Evolutionary conservation across 2,113 vertebrate genomes (phyloP), one percentile per base, ranked within the genome.

Genomic region (Notechis scutatus): DNA sequence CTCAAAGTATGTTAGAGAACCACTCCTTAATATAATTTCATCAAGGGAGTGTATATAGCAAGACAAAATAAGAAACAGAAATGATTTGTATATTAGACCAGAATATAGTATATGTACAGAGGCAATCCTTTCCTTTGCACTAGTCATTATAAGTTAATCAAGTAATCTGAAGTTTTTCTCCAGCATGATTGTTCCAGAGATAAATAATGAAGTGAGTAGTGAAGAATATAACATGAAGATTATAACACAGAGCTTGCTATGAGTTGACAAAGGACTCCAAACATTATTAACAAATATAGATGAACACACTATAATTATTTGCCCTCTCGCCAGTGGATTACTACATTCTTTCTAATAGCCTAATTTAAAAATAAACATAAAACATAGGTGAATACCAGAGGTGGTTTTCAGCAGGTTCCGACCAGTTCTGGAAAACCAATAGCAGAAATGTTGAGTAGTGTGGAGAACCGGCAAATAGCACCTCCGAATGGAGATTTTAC

Each of bases 1-100:
- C 85, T 69, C 92, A 91, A 45, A 87, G 64, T 54, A 86, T 59
- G 85, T 69, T 64, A 52, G 57, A 59, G 85, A 93, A 85, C 81
- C 92, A 69, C 57, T 93, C 87, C 89, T 39, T 90, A 64, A 9
- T 42, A 81, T 74, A 86, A 61, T 81, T 81, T 81, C 2, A n/a
- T 39, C 57, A 69, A 50, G 9, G 34, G 57, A 45, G 50, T 54
- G 10, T 55, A 26, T 54, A 47, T 55, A 45, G n/a, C n/a, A 45
- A 90, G 55, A 64, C 47, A 85, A 54, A 52, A 64, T 42, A 47
- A 90, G 39, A 87, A 91, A 3, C 5, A 59, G 45, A 55, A 54
- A 15, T 86, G 10, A 74, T 18, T 61, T 89, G 55, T 59, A 26
- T 34, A 61, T 90, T 50, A 90, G 54, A 85, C 54, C 47, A 47